Conservation (phyloP, 2,888 invertebrate species). For the Nephrotoma guestfalica region DNA sequence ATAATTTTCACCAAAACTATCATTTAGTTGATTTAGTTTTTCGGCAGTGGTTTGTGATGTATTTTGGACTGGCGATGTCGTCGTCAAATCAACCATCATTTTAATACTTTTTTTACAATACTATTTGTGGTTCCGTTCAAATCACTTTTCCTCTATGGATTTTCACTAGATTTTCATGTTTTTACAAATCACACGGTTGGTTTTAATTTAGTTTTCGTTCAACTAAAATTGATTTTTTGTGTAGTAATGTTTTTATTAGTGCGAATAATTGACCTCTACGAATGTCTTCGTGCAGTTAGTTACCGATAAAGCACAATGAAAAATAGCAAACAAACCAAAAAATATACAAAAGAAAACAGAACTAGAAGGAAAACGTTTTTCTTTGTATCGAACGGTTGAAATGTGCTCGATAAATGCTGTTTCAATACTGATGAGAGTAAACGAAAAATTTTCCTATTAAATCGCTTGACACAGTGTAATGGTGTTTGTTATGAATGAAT, state of each 20-base stretch:
- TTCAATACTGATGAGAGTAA: not conserved
- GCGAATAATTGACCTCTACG: not conserved
- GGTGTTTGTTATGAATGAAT: not conserved
- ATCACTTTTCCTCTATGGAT: not conserved
- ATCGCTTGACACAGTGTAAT: not conserved
- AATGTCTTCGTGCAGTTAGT: not conserved
- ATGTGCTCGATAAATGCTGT: not conserved
- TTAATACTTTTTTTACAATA: not conserved
- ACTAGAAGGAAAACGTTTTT: not conserved
- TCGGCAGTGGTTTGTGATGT: not conserved
- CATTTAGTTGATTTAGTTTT: not conserved
- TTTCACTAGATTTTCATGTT: not conserved
- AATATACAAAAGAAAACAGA: not conserved
- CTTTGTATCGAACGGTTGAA: not conserved
- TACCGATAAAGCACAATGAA: not conserved
- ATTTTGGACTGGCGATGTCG: not conserved
- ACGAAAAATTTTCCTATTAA: not conserved
- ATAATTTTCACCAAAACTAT: not conserved
- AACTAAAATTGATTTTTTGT: not conserved
- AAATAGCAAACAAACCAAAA: not conserved
- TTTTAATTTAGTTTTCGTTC: not conserved
- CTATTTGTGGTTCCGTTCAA: not conserved
- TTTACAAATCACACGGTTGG: not conserved
- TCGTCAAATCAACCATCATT: conserved; percentile 4
- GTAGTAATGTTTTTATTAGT: not conserved